phyloP scores from a whole-genome alignment of 2,888 invertebrate genomes.

The Athalia circularis region DNA sequence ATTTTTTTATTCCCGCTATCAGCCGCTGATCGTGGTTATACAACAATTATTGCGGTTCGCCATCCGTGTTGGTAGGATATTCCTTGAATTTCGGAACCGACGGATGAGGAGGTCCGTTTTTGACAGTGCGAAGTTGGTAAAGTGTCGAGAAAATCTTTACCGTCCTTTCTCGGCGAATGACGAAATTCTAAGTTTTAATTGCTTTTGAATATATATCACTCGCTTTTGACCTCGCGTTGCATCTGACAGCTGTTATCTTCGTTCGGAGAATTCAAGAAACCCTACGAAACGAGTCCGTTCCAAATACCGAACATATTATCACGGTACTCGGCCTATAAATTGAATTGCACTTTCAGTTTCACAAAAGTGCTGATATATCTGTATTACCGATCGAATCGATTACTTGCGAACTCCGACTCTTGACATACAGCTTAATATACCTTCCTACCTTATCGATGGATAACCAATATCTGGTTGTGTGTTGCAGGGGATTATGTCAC shows the following conservation, averaged over 20 bases:
- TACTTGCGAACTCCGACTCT: constrained; percentile 15
- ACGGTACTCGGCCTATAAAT: background rate
- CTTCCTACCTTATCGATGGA: constrained; percentile 7
- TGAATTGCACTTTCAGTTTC: background rate
- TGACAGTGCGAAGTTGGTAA: too few species aligned
- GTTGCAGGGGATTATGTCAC: constrained; percentile 29
- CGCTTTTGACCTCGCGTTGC: background rate
- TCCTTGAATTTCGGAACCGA: too few species aligned
- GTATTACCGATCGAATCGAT: background rate
- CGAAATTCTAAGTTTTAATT: background rate
- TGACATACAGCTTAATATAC: background rate
- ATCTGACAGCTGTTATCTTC: too few species aligned
- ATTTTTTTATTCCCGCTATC: background rate
- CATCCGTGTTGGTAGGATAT: too few species aligned
- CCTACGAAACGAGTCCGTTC: background rate
- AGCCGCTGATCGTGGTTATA: too few species aligned
- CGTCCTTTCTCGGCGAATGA: background rate
- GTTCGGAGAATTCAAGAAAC: background rate
- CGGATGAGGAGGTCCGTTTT: too few species aligned
- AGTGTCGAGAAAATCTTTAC: too few species aligned
- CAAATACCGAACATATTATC: background rate
- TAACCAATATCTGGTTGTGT: constrained; percentile 12
- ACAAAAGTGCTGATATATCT: background rate
- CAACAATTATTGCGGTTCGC: too few species aligned
- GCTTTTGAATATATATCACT: background rate